These are phyloP conservation scores for Apamea crenata DNA, from an alignment of 2,888 invertebrate genomes.

Conservation along the genomic window DNA sequence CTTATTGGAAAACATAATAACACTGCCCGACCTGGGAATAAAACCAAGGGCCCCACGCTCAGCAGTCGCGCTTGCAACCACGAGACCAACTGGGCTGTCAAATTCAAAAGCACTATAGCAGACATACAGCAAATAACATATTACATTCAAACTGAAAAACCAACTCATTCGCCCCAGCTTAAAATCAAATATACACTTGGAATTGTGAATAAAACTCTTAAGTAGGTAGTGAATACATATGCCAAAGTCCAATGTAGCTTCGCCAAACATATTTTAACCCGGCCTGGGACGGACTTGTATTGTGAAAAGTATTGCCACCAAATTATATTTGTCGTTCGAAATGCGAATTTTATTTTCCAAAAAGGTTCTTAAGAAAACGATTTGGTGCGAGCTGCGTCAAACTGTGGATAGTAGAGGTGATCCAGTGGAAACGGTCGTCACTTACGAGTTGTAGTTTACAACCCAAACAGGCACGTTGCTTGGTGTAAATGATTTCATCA, in stretches of 20 bases:
- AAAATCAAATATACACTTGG: conserved; percentile 55
- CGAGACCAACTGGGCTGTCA: too few relatives aligned
- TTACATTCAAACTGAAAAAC: neutral
- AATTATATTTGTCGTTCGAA: conserved; percentile 54
- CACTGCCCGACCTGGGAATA: too few relatives aligned
- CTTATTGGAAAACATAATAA: too few relatives aligned
- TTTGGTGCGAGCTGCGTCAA: neutral
- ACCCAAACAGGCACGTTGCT: neutral
- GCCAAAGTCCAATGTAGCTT: conserved; percentile 18
- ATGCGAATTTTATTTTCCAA: conserved; percentile 28
- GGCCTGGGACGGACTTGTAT: conserved; percentile 15
- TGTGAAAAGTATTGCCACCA: conserved; percentile 27
- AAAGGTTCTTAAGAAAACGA: neutral
- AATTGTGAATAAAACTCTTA: conserved; percentile 49
- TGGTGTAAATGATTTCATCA: neutral
- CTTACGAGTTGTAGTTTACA: neutral
- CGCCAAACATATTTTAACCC: conserved; percentile 33
- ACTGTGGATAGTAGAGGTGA: neutral
- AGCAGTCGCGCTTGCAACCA: too few relatives aligned
- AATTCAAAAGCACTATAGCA: neutral
- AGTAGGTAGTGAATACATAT: conserved; percentile 31
- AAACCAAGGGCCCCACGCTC: too few relatives aligned
- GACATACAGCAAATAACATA: neutral
- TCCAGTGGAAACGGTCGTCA: neutral
- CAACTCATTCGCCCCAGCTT: conserved; percentile 4